phyloP scores from a whole-genome alignment of 2,888 invertebrate species.

The Oligia fasciuncula region DNA sequence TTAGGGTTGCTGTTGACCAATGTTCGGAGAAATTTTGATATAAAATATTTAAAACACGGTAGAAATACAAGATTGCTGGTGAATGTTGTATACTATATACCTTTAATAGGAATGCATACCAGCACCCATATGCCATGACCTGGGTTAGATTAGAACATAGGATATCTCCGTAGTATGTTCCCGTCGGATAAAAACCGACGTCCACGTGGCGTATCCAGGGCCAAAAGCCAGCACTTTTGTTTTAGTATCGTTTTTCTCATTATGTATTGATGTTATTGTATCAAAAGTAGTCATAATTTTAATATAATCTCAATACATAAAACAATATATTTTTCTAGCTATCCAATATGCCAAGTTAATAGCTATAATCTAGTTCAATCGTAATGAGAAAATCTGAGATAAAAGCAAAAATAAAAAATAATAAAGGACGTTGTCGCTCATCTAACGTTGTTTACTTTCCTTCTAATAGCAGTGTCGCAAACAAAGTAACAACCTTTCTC shows the following conservation, averaged over 20 bases:
- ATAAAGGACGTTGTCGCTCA: constrained; percentile 26
- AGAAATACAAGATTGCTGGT: neutral
- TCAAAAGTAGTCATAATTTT: neutral
- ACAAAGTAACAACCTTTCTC: constrained; percentile 43
- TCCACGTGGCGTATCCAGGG: neutral
- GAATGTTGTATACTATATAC: neutral
- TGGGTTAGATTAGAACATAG: neutral
- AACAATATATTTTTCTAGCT: neutral
- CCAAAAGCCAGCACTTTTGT: neutral
- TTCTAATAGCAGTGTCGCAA: constrained; percentile 48
- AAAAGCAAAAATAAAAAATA: constrained; percentile 49
- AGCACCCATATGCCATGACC: neutral
- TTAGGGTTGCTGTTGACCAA: neutral
- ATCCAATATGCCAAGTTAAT: neutral
- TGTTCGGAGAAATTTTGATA: neutral
- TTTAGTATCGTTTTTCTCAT: neutral
- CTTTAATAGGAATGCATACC: neutral
- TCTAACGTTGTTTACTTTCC: constrained; percentile 50
- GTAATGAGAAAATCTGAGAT: constrained; percentile 40
- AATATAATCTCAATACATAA: neutral
- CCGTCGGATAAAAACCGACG: neutral
- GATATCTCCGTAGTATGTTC: neutral
- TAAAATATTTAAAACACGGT: neutral
- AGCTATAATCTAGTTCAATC: constrained; percentile 15
- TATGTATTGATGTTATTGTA: neutral